These are phyloP conservation scores for Leucoptera coffeella DNA, from an alignment of 2,888 invertebrate species.

Conservation along the genomic window DNA sequence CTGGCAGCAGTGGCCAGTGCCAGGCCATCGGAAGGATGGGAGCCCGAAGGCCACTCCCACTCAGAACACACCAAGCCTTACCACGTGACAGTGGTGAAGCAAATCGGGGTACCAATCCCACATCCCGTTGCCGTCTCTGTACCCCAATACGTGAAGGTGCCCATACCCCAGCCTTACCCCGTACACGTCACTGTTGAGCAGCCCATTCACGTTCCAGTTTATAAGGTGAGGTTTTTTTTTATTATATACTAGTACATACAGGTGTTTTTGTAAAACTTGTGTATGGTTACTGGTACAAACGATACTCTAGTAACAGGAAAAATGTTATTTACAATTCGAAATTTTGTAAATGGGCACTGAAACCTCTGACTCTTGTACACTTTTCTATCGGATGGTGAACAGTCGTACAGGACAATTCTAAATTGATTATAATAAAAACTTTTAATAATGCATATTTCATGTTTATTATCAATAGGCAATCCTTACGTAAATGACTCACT, in stretches of 20 bases:
- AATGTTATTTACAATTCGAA: too few species aligned
- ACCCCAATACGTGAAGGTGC: constrained; percentile 62
- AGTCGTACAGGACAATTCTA: too few species aligned
- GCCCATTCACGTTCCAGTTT: constrained; percentile 66
- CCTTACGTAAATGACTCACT: too few species aligned
- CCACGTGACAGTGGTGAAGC: constrained; percentile 65
- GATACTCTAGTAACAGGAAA: too few species aligned
- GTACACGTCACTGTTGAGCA: constrained; percentile 67
- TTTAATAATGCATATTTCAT: too few species aligned
- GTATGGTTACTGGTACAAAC: too few species aligned
- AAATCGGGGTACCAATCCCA: constrained; percentile 67
- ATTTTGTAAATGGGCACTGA: too few species aligned
- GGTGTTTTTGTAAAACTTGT: too few species aligned
- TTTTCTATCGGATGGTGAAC: too few species aligned
- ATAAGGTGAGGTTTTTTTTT: constrained; percentile 38
- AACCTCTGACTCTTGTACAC: too few species aligned
- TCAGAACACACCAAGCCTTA: constrained; percentile 64
- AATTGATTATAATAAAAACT: too few species aligned
- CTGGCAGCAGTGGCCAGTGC: constrained; percentile 21
- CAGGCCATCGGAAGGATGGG: constrained; percentile 37
- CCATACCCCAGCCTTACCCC: constrained; percentile 70
- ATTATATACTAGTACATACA: constrained; percentile 1
- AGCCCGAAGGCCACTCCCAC: constrained; percentile 56
- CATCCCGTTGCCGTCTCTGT: constrained; percentile 68
- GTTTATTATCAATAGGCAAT: too few species aligned